Evolutionary conservation across 2,797 vertebrate species (phyloP).

Genomic region (Labeo calbasu): DNA sequence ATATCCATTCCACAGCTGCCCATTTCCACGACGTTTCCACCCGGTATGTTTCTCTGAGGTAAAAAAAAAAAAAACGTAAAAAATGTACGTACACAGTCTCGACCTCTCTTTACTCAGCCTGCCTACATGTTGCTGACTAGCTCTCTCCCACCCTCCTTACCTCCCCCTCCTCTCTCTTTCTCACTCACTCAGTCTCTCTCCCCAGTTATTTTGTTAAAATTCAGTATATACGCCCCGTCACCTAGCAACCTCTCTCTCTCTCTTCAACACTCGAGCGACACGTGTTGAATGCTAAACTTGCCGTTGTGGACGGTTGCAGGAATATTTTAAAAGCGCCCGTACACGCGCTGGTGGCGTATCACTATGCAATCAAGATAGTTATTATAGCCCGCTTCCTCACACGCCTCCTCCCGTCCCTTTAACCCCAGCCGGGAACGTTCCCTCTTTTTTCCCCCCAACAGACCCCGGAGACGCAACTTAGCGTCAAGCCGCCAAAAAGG

Average conservation of each 20-base stretch:
- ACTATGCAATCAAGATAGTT: slow-evolving; percentile 58
- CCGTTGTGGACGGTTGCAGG: slow-evolving; percentile 53
- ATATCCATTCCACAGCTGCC: slow-evolving; percentile 74
- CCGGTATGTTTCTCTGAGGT: slow-evolving; percentile 42
- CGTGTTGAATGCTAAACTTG: slow-evolving; percentile 84
- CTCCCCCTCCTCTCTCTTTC: slow-evolving; percentile 41
- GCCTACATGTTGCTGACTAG: slow-evolving; percentile 62
- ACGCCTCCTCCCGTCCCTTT: slow-evolving; percentile 13
- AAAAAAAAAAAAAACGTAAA: slow-evolving; percentile 21
- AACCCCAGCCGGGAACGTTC: slow-evolving; percentile 20
- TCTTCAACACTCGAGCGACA: slow-evolving; percentile 76
- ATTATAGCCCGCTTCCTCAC: slow-evolving; percentile 30
- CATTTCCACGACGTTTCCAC: slow-evolving; percentile 69
- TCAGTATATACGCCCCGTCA: slow-evolving; percentile 83
- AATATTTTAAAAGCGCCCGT: slow-evolving; percentile 30
- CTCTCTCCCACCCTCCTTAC: slow-evolving; percentile 62
- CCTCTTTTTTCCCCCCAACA: background rate
- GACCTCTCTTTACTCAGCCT: slow-evolving; percentile 68
- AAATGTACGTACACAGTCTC: slow-evolving; percentile 66
- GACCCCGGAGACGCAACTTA: slow-evolving; percentile 15
- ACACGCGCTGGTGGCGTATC: slow-evolving; percentile 49
- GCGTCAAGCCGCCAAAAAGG: slow-evolving; percentile 5
- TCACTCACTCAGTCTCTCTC: slow-evolving; percentile 54
- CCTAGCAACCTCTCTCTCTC: slow-evolving; percentile 77
- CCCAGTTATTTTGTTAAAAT: slow-evolving; percentile 81